Percentiles rank a stretch among this genome's conserved stretches.
phyloP scores from a whole-genome alignment of 2,888 invertebrate genomes.

The Polyommatus icarus region DNA sequence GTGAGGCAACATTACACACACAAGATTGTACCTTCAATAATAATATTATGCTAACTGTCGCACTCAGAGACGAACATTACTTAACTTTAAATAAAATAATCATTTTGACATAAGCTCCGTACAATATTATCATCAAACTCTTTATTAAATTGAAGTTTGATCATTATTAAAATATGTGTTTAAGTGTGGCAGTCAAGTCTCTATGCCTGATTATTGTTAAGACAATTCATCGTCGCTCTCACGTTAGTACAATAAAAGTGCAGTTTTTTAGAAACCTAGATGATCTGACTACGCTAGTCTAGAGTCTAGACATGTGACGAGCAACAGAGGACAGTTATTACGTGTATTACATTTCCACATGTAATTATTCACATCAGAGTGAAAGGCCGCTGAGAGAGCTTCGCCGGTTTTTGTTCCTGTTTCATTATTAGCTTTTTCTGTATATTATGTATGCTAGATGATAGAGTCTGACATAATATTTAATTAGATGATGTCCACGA shows the following conservation, averaged over 20 bases:
- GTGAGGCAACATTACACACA: no score
- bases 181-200: no score
- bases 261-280: constrained; percentile 13
- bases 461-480: not conserved
- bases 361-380: constrained; percentile 14
- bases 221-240: not conserved
- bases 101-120: no score
- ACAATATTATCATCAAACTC: no score
- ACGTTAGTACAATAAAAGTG: not conserved
- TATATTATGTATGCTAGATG: not conserved
- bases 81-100: no score
- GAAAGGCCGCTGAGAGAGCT: constrained; percentile 2
- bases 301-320: not conserved
- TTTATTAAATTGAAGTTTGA: no score
- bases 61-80: no score
- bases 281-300: not conserved
- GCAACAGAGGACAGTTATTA: not conserved
- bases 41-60: no score
- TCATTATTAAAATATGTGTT: no score
- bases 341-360: not conserved
- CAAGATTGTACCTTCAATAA: no score
- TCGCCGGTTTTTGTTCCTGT: constrained; percentile 1
- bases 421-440: constrained; percentile 1
- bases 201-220: not conserved
- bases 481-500: not conserved